Conservation (phyloP, 2,888 invertebrate species). For the Griposia aprilina region DNA sequence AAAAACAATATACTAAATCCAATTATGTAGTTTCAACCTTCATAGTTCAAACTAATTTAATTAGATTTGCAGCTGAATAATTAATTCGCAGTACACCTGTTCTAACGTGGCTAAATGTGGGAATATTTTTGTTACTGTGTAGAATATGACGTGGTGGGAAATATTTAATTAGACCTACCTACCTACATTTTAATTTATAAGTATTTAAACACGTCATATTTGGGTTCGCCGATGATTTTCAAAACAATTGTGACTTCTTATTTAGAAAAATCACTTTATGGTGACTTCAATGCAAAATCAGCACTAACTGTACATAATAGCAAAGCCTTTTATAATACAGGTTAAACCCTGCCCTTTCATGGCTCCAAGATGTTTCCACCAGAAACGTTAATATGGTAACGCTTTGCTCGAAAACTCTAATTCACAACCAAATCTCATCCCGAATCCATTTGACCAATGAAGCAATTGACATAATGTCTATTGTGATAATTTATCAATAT, state of each 20-base stretch:
- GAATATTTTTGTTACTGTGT: slow-evolving; percentile 25
- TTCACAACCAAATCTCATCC: background rate
- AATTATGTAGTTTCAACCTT: slow-evolving; percentile 45
- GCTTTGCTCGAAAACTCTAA: background rate
- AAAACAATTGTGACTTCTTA: background rate
- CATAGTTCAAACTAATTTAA: slow-evolving; percentile 57
- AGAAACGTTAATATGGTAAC: background rate
- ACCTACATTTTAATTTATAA: background rate
- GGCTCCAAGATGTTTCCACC: background rate
- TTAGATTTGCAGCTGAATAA: slow-evolving; percentile 55
- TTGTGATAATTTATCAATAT: slow-evolving; percentile 6
- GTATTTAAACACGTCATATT: background rate
- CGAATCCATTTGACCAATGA: background rate
- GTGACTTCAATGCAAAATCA: background rate
- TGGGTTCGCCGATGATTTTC: background rate
- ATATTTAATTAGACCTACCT: background rate
- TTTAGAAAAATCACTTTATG: background rate
- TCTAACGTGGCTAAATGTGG: slow-evolving; percentile 1
- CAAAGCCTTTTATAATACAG: background rate
- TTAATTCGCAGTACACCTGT: slow-evolving; percentile 46
- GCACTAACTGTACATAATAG: background rate
- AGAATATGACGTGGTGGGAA: background rate
- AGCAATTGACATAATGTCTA: background rate
- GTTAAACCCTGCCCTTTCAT: background rate
- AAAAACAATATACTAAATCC: slow-evolving; percentile 46